Percentiles rank a stretch among this genome's conserved stretches.
phyloP scores from a whole-genome alignment of 2,113 vertebrate species.

The Pheucticus melanocephalus region DNA sequence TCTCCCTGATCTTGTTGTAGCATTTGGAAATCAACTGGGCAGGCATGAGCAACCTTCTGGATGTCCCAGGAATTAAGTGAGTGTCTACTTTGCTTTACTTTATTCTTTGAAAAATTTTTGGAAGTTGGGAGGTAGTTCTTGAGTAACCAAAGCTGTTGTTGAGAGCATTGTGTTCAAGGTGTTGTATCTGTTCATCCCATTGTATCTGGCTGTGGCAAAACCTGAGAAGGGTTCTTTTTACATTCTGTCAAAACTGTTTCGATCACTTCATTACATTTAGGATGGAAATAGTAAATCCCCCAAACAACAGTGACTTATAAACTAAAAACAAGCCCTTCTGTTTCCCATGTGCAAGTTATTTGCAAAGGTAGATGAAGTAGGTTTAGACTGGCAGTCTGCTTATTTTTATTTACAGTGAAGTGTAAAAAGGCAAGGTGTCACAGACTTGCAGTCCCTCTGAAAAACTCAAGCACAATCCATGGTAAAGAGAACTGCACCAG shows the following conservation, averaged over 20 bases:
- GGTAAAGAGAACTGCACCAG: background rate
- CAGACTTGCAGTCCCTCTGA: background rate
- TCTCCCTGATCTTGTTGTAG: conserved; percentile 34
- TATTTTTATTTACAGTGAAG: background rate
- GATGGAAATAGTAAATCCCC: background rate
- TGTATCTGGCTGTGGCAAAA: background rate
- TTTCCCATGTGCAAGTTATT: background rate
- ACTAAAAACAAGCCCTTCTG: background rate
- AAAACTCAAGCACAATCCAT: background rate
- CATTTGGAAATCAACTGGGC: conserved; percentile 92
- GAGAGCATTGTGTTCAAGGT: background rate
- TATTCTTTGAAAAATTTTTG: background rate
- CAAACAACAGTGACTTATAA: background rate
- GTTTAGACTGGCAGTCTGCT: background rate
- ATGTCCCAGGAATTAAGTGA: conserved; percentile 89
- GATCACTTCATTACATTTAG: background rate
- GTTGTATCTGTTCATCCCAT: background rate
- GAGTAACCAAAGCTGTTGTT: background rate
- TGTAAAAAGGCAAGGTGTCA: background rate
- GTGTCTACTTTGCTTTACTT: background rate
- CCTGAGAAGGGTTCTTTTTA: background rate
- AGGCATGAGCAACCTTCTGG: conserved; percentile 90
- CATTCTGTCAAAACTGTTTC: background rate
- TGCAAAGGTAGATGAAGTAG: background rate
- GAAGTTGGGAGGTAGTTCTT: background rate